phyloP scores from a whole-genome alignment of 30 jellyfish, hydroid and myxozoan species.

The Aurelia sp. region DNA sequence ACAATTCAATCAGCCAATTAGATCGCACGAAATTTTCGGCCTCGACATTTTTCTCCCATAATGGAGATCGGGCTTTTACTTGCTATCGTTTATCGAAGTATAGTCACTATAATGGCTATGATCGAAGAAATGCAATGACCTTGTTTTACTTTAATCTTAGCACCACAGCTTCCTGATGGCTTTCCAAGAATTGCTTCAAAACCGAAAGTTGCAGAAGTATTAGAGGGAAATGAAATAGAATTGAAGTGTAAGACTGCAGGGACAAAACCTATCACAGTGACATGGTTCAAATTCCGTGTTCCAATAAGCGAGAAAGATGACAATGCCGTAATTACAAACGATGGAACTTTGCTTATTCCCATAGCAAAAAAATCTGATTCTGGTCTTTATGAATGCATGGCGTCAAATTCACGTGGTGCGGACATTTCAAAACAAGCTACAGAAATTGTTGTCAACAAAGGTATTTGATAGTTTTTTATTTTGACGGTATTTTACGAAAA shows the following conservation, averaged over 20 bases:
- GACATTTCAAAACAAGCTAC: constrained; percentile 5
- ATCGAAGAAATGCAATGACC: too few relatives aligned
- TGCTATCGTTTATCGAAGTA: too few relatives aligned
- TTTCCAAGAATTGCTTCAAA: constrained; percentile 20
- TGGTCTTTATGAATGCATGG: constrained; percentile 53
- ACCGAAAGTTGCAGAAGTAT: constrained; percentile 9
- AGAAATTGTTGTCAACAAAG: constrained; percentile 44
- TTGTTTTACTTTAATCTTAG: background rate
- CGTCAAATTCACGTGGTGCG: constrained; percentile 26
- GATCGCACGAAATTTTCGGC: too few relatives aligned
- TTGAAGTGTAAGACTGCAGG: constrained; percentile 30
- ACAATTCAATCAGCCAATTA: too few relatives aligned
- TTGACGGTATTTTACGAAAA: too few relatives aligned
- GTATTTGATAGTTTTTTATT: background rate
- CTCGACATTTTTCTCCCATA: too few relatives aligned
- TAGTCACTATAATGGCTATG: too few relatives aligned
- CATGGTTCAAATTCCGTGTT: constrained; percentile 41
- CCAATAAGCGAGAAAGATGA: background rate
- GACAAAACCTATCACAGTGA: background rate
- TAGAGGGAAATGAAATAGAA: background rate
- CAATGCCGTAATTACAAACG: constrained; percentile 13
- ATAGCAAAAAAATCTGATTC: constrained; percentile 11
- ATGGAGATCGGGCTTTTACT: too few relatives aligned
- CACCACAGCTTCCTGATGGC: constrained; percentile 11
- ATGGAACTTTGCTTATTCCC: constrained; percentile 27